Percentiles rank a stretch among this genome's conserved stretches.
These are phyloP conservation scores for Numenius arquata DNA, from an alignment of 2,113 vertebrate species.

Conservation along the genomic window DNA sequence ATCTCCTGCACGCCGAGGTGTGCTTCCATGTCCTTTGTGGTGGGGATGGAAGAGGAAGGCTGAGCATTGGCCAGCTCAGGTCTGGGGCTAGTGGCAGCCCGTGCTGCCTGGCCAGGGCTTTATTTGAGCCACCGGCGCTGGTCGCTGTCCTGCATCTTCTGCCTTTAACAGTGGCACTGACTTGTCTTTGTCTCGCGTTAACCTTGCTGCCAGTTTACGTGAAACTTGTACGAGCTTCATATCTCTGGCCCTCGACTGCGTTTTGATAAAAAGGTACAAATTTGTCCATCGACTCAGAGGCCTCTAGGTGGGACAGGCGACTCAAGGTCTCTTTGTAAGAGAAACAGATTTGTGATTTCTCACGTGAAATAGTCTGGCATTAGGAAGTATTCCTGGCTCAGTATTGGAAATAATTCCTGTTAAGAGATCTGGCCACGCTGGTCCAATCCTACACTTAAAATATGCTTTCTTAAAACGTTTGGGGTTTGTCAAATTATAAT, in stretches of 20 bases:
- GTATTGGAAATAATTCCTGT: not conserved
- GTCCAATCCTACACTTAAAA: not conserved
- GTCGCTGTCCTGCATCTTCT: not conserved
- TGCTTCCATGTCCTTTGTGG: fast-evolving
- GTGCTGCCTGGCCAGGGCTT: not conserved
- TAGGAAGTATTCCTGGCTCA: not conserved
- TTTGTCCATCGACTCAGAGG: not conserved
- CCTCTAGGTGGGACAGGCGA: not conserved
- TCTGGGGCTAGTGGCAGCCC: not conserved
- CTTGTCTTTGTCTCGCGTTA: not conserved
- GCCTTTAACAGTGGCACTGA: fast-evolving
- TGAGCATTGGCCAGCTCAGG: not conserved
- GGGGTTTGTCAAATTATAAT: not conserved
- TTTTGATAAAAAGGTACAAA: not conserved
- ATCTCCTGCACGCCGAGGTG: not conserved
- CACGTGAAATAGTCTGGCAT: not conserved
- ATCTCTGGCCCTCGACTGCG: not conserved
- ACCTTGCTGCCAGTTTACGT: not conserved
- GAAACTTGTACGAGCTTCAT: not conserved
- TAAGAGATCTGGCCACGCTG: fast-evolving
- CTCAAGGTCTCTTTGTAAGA: slow-evolving; percentile 11
- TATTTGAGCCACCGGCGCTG: no score
- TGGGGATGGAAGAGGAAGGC: not conserved
- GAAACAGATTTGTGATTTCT: not conserved
- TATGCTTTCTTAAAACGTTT: not conserved